A percentile compares a stretch with the other conserved stretches of the same genome.
phyloP scores from a whole-genome alignment of 1,140 invertebrate species.

The Carposina sasakii region DNA sequence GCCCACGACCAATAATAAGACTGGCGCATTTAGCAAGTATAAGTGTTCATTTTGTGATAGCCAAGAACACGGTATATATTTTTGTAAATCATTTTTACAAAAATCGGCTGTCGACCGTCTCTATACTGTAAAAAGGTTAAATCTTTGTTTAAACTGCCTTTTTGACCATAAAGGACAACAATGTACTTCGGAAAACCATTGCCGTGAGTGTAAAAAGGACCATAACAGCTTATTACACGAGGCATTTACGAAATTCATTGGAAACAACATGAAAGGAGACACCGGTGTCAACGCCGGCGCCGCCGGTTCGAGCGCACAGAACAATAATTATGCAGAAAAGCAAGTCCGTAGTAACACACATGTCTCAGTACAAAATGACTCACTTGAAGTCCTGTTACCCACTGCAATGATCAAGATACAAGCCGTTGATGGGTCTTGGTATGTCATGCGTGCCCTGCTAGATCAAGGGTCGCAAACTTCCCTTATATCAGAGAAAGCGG shows the following conservation, averaged over 20 bases:
- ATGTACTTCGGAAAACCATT: conserved; percentile 23
- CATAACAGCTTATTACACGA: conserved; percentile 26
- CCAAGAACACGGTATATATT: conserved; percentile 5
- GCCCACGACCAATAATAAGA: neutral
- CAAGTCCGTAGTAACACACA: no score
- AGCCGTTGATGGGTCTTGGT: conserved; percentile 11
- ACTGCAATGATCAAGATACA: conserved; percentile 19
- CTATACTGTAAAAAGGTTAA: conserved; percentile 1
- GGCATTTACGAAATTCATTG: no score
- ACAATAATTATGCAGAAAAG: no score
- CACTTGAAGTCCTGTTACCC: conserved; percentile 16
- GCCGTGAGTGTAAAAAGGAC: conserved; percentile 15
- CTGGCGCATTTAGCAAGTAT: neutral
- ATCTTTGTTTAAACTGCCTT: conserved; percentile 22
- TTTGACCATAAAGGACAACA: conserved; percentile 11
- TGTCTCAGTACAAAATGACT: no score
- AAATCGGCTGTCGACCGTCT: neutral
- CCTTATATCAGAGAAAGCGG: conserved; percentile 15
- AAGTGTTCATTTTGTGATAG: neutral
- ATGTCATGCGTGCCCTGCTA: conserved; percentile 11
- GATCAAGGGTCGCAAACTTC: conserved; percentile 15
- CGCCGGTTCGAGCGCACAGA: neutral
- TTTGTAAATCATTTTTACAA: neutral
- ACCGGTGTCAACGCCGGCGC: no score
- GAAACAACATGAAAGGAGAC: no score